A percentile compares a stretch with the other conserved stretches of the same genome.
These are phyloP conservation scores for Tricholauxania praeusta DNA, from an alignment of 2,888 invertebrate species.

Conservation along the genomic window DNA sequence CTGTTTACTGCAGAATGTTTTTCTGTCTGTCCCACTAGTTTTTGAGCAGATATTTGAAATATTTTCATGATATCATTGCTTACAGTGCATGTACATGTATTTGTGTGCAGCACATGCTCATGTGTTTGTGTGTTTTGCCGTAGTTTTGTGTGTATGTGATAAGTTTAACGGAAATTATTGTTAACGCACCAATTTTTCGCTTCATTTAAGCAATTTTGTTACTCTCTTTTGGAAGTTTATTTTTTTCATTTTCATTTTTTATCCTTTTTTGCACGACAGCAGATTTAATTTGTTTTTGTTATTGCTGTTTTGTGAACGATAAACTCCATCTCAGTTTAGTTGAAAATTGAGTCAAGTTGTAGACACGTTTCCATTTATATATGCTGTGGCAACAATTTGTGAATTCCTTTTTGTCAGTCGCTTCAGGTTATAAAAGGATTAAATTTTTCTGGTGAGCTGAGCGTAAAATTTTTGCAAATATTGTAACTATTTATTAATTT, in stretches of 20 bases:
- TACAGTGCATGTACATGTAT: background rate
- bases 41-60: slow-evolving; percentile 6
- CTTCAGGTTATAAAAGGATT: too few species aligned
- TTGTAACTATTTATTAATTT: too few species aligned
- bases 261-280: background rate
- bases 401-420: too few species aligned
- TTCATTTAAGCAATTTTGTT: slow-evolving; percentile 40
- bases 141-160: slow-evolving; percentile 7
- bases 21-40: background rate
- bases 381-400: too few species aligned
- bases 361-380: too few species aligned
- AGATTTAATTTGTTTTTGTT: slow-evolving; percentile 4
- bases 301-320: too few species aligned
- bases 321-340: too few species aligned
- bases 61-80: background rate
- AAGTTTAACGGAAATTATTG: slow-evolving; percentile 43
- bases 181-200: slow-evolving; percentile 47
- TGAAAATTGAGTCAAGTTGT: too few species aligned
- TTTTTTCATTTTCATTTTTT: background rate
- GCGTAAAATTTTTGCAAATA: too few species aligned
- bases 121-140: background rate
- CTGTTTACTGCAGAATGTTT: background rate
- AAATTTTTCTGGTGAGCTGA: too few species aligned
- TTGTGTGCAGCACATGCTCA: background rate
- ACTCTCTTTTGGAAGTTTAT: background rate